Evolutionary conservation across 2,113 vertebrate species (phyloP).

Genomic region (Orientallactaga bullata): DNA sequence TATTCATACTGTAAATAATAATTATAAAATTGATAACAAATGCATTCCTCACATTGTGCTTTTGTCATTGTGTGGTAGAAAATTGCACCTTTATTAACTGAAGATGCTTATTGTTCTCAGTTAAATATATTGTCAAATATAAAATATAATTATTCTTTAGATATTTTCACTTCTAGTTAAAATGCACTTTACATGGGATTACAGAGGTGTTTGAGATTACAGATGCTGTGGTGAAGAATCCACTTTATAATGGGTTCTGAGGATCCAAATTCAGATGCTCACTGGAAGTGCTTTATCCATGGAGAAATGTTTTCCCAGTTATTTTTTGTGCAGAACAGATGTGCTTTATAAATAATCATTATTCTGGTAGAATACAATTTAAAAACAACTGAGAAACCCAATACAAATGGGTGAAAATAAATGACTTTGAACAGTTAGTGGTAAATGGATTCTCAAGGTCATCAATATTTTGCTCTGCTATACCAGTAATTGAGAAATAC

Average conservation of each 20-base stretch:
- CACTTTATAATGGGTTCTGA: no score
- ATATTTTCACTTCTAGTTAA: background rate
- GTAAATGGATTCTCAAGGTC: constrained; percentile 39
- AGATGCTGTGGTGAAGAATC: background rate
- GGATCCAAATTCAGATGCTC: no score
- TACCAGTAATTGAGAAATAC: background rate
- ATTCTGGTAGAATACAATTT: constrained; percentile 5
- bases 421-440: constrained; percentile 32
- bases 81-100: constrained; percentile 63
- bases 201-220: background rate
- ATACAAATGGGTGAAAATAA: constrained; percentile 30
- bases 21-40: constrained; percentile 81
- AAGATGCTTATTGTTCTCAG: constrained; percentile 65
- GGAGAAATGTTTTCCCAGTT: constrained; percentile 28
- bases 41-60: constrained; percentile 77
- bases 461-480: constrained; percentile 38
- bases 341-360: constrained; percentile 55
- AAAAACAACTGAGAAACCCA: constrained; percentile 21
- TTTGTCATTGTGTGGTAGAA: constrained; percentile 68
- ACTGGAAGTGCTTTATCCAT: constrained; percentile 1
- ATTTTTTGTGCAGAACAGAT: constrained; percentile 42
- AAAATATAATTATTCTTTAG: constrained; percentile 41
- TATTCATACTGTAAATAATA: constrained; percentile 81
- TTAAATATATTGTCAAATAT: constrained; percentile 52
- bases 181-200: background rate